These are phyloP conservation scores for Coracopsis vasa DNA, from an alignment of 2,113 vertebrate species.

Conservation along the genomic window DNA sequence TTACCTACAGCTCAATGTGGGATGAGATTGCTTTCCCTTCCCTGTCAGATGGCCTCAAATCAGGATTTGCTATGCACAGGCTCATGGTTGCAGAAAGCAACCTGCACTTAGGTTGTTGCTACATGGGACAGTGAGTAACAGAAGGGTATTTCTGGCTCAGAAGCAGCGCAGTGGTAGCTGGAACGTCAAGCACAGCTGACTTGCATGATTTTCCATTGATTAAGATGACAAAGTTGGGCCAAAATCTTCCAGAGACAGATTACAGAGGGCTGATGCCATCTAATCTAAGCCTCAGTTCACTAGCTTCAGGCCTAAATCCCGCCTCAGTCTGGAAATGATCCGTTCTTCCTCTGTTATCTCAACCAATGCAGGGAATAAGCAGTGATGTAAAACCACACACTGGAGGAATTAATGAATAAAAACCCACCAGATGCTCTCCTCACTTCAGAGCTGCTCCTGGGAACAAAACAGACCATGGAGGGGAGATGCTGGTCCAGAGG, in stretches of 20 bases:
- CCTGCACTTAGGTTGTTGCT: not conserved
- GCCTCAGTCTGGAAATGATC: conserved; percentile 43
- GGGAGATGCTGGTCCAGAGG: not conserved
- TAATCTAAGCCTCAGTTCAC: conserved; percentile 43
- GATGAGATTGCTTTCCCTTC: not conserved
- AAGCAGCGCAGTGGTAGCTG: not conserved
- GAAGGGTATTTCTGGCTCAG: conserved; percentile 41
- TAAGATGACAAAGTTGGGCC: conserved; percentile 53
- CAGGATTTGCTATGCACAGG: not conserved
- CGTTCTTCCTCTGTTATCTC: conserved; percentile 29
- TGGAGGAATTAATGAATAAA: conserved; percentile 35
- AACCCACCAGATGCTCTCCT: not conserved
- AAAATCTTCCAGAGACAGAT: conserved; percentile 29
- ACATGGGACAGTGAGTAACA: not conserved
- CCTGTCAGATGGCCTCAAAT: not conserved
- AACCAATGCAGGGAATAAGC: conserved; percentile 20
- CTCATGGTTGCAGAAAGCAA: not conserved
- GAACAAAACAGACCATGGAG: fast-evolving
- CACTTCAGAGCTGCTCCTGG: not conserved
- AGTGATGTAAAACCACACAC: not conserved
- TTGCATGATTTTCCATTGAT: conserved; percentile 62
- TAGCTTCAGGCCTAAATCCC: conserved; percentile 53
- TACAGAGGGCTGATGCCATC: conserved; percentile 49
- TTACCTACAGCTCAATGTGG: fast-evolving
- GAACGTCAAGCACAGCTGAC: conserved; percentile 38